Conservation (phyloP, 1,140 invertebrate species). For the Drosophila albomicans region DNA sequence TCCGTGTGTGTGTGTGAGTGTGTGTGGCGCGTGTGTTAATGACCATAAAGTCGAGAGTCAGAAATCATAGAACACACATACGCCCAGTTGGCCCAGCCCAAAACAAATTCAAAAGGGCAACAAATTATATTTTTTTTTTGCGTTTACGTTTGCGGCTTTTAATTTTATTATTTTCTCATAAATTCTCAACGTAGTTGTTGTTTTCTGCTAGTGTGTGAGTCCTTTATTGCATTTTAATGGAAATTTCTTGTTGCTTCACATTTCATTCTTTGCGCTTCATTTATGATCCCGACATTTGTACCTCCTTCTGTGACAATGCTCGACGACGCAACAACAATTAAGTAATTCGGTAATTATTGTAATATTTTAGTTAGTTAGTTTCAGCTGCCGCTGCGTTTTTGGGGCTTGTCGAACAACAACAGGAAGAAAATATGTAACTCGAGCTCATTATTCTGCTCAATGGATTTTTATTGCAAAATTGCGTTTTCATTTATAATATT, state of each 20-base stretch:
- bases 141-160: constrained; percentile 46
- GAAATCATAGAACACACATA: constrained; percentile 67
- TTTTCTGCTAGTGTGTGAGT: constrained; percentile 23
- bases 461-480: constrained; percentile 81
- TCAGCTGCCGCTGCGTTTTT: constrained; percentile 16
- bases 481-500: constrained; percentile 73
- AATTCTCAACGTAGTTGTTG: constrained; percentile 52
- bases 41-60: constrained; percentile 59
- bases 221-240: constrained; percentile 81
- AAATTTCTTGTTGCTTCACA: constrained; percentile 57
- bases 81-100: constrained; percentile 60
- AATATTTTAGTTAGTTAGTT: constrained; percentile 1
- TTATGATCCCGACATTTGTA: constrained; percentile 1
- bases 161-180: constrained; percentile 80
- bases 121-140: constrained; percentile 20
- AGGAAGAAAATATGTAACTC: constrained; percentile 3
- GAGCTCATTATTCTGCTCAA: constrained; percentile 52
- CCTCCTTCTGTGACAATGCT: constrained; percentile 59
- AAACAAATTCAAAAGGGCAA: constrained; percentile 30
- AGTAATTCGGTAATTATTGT: constrained; percentile 64
- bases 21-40: constrained; percentile 58
- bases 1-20: constrained; percentile 4
- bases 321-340: constrained; percentile 56
- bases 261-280: constrained; percentile 33
- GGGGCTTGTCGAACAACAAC: constrained; percentile 46